Evolutionary conservation across 2,888 invertebrate species (phyloP).

Genomic region (Drosophila formosana): DNA sequence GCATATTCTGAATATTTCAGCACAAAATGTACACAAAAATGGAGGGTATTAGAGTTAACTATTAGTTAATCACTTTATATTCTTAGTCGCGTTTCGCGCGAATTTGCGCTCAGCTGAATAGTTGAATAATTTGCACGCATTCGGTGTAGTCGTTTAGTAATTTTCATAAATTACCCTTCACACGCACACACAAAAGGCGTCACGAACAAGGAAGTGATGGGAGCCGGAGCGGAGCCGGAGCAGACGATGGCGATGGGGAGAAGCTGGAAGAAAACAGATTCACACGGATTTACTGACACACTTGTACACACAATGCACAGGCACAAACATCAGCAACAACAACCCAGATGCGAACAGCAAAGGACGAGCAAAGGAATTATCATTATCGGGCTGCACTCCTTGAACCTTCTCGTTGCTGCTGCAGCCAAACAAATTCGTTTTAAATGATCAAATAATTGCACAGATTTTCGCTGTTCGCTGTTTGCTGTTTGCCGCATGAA

Average conservation of each 20-base stretch:
- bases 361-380: conserved; percentile 45
- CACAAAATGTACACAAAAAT: neutral
- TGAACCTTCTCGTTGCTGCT: conserved; percentile 19
- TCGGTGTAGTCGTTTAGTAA: conserved; percentile 74
- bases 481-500: conserved; percentile 15
- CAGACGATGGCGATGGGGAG: neutral
- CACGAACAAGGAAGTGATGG: neutral
- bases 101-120: conserved; percentile 36
- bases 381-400: conserved; percentile 50
- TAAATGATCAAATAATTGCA: conserved; percentile 66
- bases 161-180: conserved; percentile 78
- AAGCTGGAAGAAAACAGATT: conserved; percentile 29
- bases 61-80: conserved; percentile 1
- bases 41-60: neutral
- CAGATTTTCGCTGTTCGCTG: conserved; percentile 42
- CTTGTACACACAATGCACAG: conserved; percentile 23
- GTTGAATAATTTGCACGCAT: conserved; percentile 81
- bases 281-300: conserved; percentile 41
- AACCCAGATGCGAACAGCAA: neutral
- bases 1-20: neutral
- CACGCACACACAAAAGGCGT: conserved; percentile 38
- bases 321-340: conserved; percentile 20
- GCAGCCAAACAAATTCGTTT: conserved; percentile 51
- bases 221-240: no score
- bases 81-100: neutral